Evolutionary conservation across 1,140 invertebrate species (phyloP).

Genomic region (Rhagoletis pomonella): DNA sequence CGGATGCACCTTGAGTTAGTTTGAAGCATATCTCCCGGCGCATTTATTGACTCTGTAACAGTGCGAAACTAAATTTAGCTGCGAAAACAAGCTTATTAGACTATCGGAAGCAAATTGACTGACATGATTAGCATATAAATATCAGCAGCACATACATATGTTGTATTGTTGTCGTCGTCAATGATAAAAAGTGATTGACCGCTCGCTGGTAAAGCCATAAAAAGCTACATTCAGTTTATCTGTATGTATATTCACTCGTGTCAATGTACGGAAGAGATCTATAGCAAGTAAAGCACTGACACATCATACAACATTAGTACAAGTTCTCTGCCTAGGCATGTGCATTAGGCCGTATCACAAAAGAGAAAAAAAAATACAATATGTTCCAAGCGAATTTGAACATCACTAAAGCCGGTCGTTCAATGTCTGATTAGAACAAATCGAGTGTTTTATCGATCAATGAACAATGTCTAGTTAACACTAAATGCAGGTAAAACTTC

Average conservation of each 20-base stretch:
- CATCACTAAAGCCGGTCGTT: too few species aligned
- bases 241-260: not conserved
- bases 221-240: not conserved
- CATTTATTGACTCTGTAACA: not conserved
- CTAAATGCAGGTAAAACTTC: too few species aligned
- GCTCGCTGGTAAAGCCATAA: not conserved
- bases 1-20: constrained; percentile 29
- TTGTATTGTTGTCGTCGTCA: not conserved
- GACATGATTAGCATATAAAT: constrained; percentile 44
- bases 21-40: constrained; percentile 24
- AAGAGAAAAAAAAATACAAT: too few species aligned
- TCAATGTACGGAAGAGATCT: not conserved
- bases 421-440: too few species aligned
- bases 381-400: too few species aligned
- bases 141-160: not conserved
- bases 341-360: too few species aligned
- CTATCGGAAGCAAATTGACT: constrained; percentile 35
- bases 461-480: too few species aligned
- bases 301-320: too few species aligned
- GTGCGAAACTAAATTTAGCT: not conserved
- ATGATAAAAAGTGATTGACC: constrained; percentile 38
- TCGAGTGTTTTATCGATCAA: too few species aligned
- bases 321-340: too few species aligned
- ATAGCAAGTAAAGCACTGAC: too few species aligned
- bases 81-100: not conserved